Evolutionary conservation across 2,797 vertebrate species (phyloP).

Genomic region (Enteromius unitaeniatus): DNA sequence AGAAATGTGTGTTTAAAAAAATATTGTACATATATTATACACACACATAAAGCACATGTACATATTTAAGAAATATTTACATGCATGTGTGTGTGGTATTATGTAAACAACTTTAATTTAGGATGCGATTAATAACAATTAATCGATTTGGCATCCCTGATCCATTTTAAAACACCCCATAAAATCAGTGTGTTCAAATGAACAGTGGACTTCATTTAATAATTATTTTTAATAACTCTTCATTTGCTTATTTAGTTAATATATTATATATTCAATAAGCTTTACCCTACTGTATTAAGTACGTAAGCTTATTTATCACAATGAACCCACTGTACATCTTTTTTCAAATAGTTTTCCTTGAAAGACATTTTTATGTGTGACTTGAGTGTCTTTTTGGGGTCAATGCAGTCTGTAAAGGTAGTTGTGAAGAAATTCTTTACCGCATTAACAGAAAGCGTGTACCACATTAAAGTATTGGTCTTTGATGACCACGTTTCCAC

Average conservation of each 20-base stretch:
- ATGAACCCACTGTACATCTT: not conserved
- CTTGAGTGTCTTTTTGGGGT: not conserved
- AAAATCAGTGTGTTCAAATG: not conserved
- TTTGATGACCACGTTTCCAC: not conserved
- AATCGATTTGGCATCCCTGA: not conserved
- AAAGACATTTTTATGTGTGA: not conserved
- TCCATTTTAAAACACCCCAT: not conserved
- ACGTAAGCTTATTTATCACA: not conserved
- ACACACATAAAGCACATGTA: not conserved
- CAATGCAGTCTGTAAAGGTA: not conserved
- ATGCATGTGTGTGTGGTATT: too few relatives aligned
- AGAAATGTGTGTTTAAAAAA: not conserved
- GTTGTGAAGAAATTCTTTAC: not conserved
- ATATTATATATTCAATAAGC: not conserved
- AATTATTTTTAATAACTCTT: too few relatives aligned
- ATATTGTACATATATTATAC: not conserved
- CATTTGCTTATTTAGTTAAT: not conserved
- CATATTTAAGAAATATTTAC: not conserved
- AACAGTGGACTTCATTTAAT: too few relatives aligned
- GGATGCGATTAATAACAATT: not conserved
- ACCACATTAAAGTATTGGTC: not conserved
- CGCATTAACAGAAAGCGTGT: not conserved
- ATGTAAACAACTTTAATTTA: not conserved
- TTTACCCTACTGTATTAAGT: not conserved
- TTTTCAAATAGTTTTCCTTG: not conserved